These are phyloP conservation scores for Bombus vancouverensis DNA, from an alignment of 1,140 invertebrate genomes.

Conservation along the genomic window DNA sequence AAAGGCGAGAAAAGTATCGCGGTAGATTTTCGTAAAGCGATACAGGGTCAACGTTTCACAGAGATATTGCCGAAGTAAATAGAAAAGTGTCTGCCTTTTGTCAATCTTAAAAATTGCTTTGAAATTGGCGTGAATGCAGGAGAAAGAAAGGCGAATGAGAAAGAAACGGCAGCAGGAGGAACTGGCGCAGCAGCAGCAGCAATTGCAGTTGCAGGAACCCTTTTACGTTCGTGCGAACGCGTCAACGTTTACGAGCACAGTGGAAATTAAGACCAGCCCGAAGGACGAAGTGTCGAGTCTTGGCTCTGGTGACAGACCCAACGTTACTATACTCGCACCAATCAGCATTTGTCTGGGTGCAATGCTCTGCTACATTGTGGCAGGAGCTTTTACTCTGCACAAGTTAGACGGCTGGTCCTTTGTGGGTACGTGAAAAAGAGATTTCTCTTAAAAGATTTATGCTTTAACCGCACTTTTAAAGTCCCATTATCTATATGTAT, in stretches of 20 bases:
- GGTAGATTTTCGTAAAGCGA: too few species aligned
- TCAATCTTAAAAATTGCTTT: background rate
- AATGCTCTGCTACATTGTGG: constrained; percentile 92
- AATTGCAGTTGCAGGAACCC: constrained; percentile 88
- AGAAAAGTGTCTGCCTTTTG: too few species aligned
- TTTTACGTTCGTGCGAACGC: constrained; percentile 90
- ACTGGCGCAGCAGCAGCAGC: constrained; percentile 85
- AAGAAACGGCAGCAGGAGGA: constrained; percentile 90
- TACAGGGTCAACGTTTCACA: too few species aligned
- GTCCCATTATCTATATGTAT: background rate
- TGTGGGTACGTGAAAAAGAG: constrained; percentile 80
- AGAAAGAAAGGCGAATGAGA: constrained; percentile 90
- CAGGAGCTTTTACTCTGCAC: constrained; percentile 94
- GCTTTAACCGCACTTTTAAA: background rate
- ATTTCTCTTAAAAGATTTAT: background rate
- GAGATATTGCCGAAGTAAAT: too few species aligned
- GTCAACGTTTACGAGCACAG: constrained; percentile 88
- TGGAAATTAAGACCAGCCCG: constrained; percentile 87
- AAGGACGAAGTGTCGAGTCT: constrained; percentile 81
- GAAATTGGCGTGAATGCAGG: constrained; percentile 69
- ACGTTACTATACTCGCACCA: constrained; percentile 89
- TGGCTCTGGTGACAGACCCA: constrained; percentile 84
- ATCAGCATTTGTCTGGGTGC: constrained; percentile 89
- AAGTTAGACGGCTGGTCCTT: constrained; percentile 93
- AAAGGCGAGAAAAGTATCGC: too few species aligned